Conservation (phyloP, 1,140 invertebrate genomes). For the Agrilus planipennis region DNA sequence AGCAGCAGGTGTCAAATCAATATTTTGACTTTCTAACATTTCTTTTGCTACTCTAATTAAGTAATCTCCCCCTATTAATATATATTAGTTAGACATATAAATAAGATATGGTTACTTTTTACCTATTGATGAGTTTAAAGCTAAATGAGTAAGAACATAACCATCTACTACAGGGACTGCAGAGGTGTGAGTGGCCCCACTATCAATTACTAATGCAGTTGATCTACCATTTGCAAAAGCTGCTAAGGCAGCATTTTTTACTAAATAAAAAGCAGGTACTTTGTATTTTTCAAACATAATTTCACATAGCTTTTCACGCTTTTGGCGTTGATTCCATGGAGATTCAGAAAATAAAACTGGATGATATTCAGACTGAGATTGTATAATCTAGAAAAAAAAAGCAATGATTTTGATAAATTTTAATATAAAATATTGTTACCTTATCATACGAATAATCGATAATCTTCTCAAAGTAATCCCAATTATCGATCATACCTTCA, state of each 20-base stretch:
- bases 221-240: conserved; percentile 88
- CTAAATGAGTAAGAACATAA: conserved; percentile 83
- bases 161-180: conserved; percentile 83
- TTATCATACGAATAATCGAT: conserved; percentile 83
- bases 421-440: conserved; percentile 34
- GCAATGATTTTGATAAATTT: conserved; percentile 1
- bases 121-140: conserved; percentile 82
- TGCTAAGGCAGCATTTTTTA: conserved; percentile 88
- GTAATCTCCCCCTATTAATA: too few species aligned
- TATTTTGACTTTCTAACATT: conserved; percentile 61
- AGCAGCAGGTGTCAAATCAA: conserved; percentile 82
- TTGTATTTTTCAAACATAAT: conserved; percentile 95
- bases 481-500: conserved; percentile 92
- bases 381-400: conserved; percentile 46
- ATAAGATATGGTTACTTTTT: conserved; percentile 61
- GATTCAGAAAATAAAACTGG: conserved; percentile 90
- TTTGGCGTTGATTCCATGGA: conserved; percentile 78
- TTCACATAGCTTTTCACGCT: conserved; percentile 84
- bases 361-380: conserved; percentile 77
- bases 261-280: conserved; percentile 88
- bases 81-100: neutral
- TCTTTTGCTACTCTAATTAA: conserved; percentile 74
- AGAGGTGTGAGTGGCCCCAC: conserved; percentile 87
- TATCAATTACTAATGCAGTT: conserved; percentile 85
- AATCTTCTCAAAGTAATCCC: conserved; percentile 90